Percentiles rank a stretch among this genome's conserved stretches.
Evolutionary conservation across 2,113 vertebrate species (phyloP).

Genomic region (Orientallactaga bullata): DNA sequence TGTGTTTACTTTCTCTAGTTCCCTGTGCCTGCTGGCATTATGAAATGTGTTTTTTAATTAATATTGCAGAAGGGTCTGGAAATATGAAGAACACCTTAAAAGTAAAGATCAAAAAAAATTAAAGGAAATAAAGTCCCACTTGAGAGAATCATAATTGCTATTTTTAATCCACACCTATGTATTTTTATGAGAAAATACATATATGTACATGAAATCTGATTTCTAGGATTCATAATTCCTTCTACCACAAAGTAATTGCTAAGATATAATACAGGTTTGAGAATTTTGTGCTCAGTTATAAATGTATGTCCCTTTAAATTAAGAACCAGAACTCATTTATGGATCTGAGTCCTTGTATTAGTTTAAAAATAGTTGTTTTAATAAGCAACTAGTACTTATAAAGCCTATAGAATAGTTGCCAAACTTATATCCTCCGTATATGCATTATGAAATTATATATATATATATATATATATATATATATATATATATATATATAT

Average conservation of each 20-base stretch:
- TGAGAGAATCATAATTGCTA: neutral
- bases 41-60: neutral
- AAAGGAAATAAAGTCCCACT: neutral
- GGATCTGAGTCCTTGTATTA: neutral
- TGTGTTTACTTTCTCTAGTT: neutral
- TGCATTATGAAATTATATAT: neutral
- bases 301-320: neutral
- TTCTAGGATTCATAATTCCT: neutral
- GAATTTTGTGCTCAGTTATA: neutral
- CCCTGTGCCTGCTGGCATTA: neutral
- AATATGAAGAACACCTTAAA: neutral
- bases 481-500: too few relatives aligned
- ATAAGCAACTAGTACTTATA: neutral
- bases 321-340: neutral
- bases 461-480: neutral
- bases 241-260: neutral
- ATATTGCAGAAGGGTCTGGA: neutral
- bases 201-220: neutral
- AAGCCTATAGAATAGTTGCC: neutral
- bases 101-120: neutral
- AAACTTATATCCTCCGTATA: neutral
- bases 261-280: neutral
- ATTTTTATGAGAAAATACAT: constrained; percentile 34
- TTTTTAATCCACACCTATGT: neutral
- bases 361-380: constrained; percentile 12